Conservation (phyloP, 1,140 invertebrate species). For the Drosophila aff. region DNA sequence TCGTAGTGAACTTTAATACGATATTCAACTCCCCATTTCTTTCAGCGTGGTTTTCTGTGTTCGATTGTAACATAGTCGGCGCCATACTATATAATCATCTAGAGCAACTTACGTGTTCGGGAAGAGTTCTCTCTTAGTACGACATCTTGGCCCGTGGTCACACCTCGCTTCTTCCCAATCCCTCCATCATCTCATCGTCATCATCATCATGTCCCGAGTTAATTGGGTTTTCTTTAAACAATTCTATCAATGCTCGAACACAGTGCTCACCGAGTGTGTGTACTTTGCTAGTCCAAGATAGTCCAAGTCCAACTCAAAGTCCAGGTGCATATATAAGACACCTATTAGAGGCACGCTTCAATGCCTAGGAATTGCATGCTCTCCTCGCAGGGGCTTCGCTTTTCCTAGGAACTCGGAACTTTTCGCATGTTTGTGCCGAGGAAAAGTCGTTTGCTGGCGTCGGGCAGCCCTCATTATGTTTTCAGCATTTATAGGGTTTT, state of each 20-base stretch:
- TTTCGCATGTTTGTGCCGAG: conserved; percentile 32
- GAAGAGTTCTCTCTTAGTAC: conserved; percentile 14
- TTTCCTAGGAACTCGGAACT: conserved; percentile 38
- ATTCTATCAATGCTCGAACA: conserved; percentile 72
- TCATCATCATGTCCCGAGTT: conserved; percentile 48
- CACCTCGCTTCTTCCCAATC: conserved; percentile 64
- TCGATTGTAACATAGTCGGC: conserved; percentile 4
- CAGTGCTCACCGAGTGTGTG: conserved; percentile 16
- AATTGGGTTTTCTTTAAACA: conserved; percentile 67
- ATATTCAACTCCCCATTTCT: neutral
- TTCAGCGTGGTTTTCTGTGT: neutral
- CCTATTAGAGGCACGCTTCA: conserved; percentile 73
- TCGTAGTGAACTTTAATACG: neutral
- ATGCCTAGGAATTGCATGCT: conserved; percentile 60
- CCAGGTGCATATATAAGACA: conserved; percentile 52
- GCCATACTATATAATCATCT: conserved; percentile 59
- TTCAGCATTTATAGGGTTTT: conserved; percentile 31
- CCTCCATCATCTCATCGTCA: conserved; percentile 40
- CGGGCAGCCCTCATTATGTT: conserved; percentile 29
- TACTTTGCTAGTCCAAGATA: conserved; percentile 19
- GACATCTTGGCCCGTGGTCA: conserved; percentile 63
- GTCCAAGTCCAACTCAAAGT: neutral
- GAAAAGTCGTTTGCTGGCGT: conserved; percentile 25
- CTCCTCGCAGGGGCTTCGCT: neutral
- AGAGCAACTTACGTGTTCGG: conserved; percentile 41